Evolutionary conservation across 2,113 vertebrate genomes (phyloP), one percentile per base, ranked within the genome.

Genomic region (Phaethon lepturus): DNA sequence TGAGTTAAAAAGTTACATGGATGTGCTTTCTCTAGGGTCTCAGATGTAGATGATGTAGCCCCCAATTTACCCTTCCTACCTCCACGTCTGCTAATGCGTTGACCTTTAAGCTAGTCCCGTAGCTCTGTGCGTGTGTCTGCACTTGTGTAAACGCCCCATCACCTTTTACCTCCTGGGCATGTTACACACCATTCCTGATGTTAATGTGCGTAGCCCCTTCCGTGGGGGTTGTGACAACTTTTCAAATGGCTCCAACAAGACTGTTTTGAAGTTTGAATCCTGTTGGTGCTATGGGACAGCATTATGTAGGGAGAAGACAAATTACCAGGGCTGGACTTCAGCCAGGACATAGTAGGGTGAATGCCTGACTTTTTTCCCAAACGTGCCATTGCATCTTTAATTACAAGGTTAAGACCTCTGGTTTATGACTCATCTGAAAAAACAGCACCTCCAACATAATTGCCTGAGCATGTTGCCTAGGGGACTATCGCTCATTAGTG

Each of bases 321-420:
- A 97, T 96, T 66, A 17, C 62, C 31, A 76, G 45, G 55, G 60
- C 58, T 95, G 96, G 91, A 77, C 7, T 68, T 78, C 2, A 26
- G 81, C 93, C 97, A 97, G 81, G 89, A 83, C 26, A 17, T 69
- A 45, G 71, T 91, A 95, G 84, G 89, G 94, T 97, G 94, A 93
- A 95, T 0, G 66, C 96, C 93, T 84, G 84, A 28, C 35, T 60
- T 16, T 7, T 2, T 10, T 3, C 60, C 66, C 28, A 95, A 97
- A 95, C 11, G 87, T 97, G 95, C 94, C 91, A 69, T 90, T 83
- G 89, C 95, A 92, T 94, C 93, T 94, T 94, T 96, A 97, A 97
- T 97, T 97, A 88, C 91, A 67, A 97, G 97, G 97, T 97, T 96
- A 96, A 89, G 93, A 97, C 95, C 96, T 97, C 84, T 91, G 84